Base-by-base conservation (phyloP, 2,797 vertebrate genomes). In the Xenentodon cancila region DNA sequence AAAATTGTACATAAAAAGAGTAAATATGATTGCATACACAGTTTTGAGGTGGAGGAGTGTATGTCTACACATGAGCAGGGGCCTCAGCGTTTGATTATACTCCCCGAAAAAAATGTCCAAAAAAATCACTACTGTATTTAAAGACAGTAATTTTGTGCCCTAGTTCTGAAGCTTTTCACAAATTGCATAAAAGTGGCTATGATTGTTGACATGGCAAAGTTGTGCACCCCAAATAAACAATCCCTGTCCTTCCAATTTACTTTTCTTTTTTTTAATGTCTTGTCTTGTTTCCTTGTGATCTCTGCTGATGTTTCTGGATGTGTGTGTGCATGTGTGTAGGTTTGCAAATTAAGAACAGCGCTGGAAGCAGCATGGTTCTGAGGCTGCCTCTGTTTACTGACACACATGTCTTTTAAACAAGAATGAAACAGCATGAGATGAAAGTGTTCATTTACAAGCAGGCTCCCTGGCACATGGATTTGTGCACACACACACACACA, bases 311-410 rank as follows among this genome's bases (percentile, higher is more conserved):
- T 83, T 77, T 79, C 52, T 63, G 67, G 52, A 54, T 40, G 37
- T 40, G 37, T 16, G 1, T 19, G 20, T 75, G 44, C 53, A 21
- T 65, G 60, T 62, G 44, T 57, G 51, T 21, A 54, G 59, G 84
- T 63, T 77, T 80, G 68, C 66, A 80, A 86, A 89, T 89, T 84
- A 86, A 89, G 87, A 81, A 84, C 84, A 88, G 54, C 7, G 72
- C 89, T 82, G 47, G 67, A 85, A 85, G 88, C 77, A 3, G 64
- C 34, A 37, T 19, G 49, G 53, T 42, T 21, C 22, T 60, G 71
- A 55, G 49, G 48, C 52, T 56, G 45, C n/a, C 0, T 16, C 49
- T 84, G 79, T 87, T 89, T 86, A 85, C 81, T 51, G 70, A 82
- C 73, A 81, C 81, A 73, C 65, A 72, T 51, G 62, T 54, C 75